Conservation (phyloP, 2,113 vertebrate genomes). For the Malurus cyaneus region DNA sequence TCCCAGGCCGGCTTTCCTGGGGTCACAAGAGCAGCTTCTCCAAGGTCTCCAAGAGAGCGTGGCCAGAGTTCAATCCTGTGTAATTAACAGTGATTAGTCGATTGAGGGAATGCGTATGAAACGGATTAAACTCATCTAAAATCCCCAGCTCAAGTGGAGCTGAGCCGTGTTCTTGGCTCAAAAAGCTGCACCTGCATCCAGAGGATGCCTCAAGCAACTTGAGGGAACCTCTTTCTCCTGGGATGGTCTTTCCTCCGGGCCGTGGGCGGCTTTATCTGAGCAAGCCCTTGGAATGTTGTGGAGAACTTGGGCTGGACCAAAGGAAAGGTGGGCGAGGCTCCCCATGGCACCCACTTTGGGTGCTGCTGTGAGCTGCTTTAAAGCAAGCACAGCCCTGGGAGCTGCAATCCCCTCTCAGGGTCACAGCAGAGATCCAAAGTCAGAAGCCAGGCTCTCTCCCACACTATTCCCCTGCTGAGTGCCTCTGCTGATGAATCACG, state of each 20-base stretch:
- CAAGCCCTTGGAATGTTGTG: background rate
- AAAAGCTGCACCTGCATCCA: background rate
- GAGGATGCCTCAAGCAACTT: background rate
- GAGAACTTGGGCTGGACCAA: background rate
- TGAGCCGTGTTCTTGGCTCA: background rate
- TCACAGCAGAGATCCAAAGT: background rate
- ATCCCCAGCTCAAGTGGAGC: background rate
- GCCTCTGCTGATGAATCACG: background rate
- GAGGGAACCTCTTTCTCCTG: background rate
- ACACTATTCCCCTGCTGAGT: background rate
- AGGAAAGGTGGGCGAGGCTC: background rate
- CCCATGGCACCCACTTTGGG: background rate
- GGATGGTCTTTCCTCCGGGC: background rate
- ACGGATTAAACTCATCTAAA: background rate
- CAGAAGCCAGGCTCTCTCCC: background rate
- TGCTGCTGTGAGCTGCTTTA: background rate
- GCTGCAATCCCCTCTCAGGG: background rate
- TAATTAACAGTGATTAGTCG: constrained; percentile 25
- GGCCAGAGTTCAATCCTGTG: background rate
- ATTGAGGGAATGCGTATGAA: background rate
- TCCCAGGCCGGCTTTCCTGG: background rate
- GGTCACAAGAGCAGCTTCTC: background rate
- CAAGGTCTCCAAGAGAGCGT: background rate
- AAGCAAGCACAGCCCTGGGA: background rate
- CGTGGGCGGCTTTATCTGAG: background rate